phyloP scores from a whole-genome alignment of 1,140 invertebrate genomes.

The Wiebesia pumilae region DNA sequence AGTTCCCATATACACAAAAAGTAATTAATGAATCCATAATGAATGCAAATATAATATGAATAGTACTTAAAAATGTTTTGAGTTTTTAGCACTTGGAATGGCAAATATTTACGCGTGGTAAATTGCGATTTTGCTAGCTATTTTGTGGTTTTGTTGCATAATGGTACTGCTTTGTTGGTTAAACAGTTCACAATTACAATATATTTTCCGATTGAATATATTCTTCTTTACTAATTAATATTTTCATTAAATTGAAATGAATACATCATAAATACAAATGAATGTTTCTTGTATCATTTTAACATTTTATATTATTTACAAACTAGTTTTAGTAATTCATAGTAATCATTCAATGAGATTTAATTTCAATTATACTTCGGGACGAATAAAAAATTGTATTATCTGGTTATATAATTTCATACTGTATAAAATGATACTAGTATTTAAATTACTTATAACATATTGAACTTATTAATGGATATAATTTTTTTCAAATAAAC shows the following conservation, averaged over 20 bases:
- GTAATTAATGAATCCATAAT: no score
- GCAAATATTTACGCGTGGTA: constrained; percentile 29
- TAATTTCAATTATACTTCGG: not conserved
- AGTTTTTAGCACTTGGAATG: not conserved
- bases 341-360: not conserved
- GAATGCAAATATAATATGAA: not conserved
- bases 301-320: no score
- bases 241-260: not conserved
- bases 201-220: not conserved
- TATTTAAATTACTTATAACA: not conserved
- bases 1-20: not conserved
- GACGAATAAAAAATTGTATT: no score
- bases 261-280: not conserved
- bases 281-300: not conserved
- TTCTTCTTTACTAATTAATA: not conserved
- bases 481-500: not conserved
- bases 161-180: not conserved
- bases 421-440: no score
- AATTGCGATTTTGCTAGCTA: not conserved
- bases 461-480: not conserved
- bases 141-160: not conserved
- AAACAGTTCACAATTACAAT: not conserved
- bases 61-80: not conserved
- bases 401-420: no score
- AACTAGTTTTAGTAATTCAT: not conserved